Conservation (phyloP, 2,888 invertebrate species). For the Sinotaia quadrata region DNA sequence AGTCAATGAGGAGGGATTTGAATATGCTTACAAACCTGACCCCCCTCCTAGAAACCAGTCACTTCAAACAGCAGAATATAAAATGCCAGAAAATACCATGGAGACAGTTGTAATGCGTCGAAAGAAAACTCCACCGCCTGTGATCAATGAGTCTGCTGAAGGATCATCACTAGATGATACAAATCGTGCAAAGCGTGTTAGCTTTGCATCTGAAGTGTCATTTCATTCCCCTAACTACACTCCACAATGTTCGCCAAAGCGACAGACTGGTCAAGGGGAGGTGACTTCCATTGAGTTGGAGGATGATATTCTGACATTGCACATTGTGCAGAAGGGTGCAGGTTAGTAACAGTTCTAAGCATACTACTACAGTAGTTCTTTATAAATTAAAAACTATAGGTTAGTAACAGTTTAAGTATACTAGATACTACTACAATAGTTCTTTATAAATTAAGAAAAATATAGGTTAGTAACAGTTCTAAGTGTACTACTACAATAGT, state of each 20-base stretch:
- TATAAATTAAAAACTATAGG: too few relatives aligned
- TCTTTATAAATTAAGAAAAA: too few relatives aligned
- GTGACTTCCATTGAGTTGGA: conserved; percentile 42
- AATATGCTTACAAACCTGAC: conserved; percentile 5
- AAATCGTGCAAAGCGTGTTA: conserved; percentile 61
- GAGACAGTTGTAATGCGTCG: conserved; percentile 33
- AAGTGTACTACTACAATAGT: too few relatives aligned
- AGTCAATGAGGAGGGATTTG: conserved; percentile 40
- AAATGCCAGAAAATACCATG: conserved; percentile 36
- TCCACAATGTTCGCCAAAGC: conserved; percentile 50
- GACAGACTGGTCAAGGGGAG: conserved; percentile 22
- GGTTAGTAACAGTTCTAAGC: background rate
- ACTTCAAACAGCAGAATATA: conserved; percentile 40
- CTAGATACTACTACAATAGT: too few relatives aligned
- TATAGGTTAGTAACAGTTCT: too few relatives aligned
- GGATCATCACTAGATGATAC: conserved; percentile 29
- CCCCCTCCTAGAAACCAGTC: conserved; percentile 21
- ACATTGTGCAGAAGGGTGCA: conserved; percentile 29
- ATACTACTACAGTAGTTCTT: too few relatives aligned
- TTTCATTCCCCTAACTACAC: conserved; percentile 65
- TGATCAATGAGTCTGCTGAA: background rate
- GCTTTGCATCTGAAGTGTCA: conserved; percentile 69
- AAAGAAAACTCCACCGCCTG: conserved; percentile 15
- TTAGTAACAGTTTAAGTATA: too few relatives aligned
- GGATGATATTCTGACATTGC: conserved; percentile 40